phyloP scores from a whole-genome alignment of 2,888 invertebrate genomes.

The Lasioglossum pauxillum region DNA sequence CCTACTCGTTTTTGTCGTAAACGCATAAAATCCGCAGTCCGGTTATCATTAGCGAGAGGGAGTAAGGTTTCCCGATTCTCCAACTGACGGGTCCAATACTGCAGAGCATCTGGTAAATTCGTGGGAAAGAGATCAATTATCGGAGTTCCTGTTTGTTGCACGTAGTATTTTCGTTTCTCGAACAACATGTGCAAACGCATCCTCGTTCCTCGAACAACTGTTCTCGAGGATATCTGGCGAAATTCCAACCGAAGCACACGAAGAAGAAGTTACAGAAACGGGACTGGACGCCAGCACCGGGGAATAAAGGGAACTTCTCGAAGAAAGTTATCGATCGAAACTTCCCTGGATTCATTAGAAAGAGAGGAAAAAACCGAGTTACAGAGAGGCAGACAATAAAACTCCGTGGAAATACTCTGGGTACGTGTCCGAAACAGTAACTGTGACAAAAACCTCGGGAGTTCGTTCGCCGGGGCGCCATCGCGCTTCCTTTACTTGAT shows the following conservation, averaged over 20 bases:
- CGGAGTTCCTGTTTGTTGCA: background rate
- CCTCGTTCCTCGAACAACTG: background rate
- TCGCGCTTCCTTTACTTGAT: background rate
- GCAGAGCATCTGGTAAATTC: background rate
- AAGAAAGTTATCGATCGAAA: constrained; percentile 13
- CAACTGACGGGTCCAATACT: background rate
- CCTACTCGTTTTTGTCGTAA: too few species aligned
- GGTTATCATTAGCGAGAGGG: too few species aligned
- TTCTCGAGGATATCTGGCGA: background rate
- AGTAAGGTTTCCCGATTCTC: too few species aligned
- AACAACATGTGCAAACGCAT: background rate
- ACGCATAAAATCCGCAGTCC: too few species aligned
- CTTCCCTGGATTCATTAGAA: constrained; percentile 8
- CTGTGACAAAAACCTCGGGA: background rate
- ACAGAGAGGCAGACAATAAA: background rate
- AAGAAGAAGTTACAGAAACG: background rate
- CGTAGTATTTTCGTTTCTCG: background rate
- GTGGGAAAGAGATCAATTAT: background rate
- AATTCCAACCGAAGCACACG: constrained; percentile 2
- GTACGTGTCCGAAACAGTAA: constrained; percentile 4
- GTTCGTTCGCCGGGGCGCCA: background rate
- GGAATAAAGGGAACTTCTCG: constrained; percentile 5
- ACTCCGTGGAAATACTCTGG: background rate
- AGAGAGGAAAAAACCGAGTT: background rate
- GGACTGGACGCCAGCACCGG: background rate